Evolutionary conservation across 2,113 vertebrate genomes (phyloP), one percentile per base, ranked within the genome.

Genomic region (Cyrtonyx montezumae): DNA sequence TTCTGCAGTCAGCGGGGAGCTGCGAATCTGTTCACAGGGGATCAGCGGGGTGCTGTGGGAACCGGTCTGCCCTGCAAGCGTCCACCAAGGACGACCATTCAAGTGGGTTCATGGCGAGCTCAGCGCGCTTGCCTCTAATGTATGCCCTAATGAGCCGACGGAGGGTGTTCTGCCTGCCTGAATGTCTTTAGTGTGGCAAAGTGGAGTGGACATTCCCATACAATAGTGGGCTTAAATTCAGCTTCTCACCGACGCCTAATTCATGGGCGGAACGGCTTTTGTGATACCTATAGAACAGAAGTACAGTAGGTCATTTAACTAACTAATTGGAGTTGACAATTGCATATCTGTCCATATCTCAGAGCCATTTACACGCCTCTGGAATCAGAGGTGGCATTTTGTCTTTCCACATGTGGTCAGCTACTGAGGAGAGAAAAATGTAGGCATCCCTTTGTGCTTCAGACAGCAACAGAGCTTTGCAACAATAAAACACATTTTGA

Each of bases 21-120:
- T 90, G 87, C 63, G 95, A 96, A 77, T 85, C 95, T 89, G 96
- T 95, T 96, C 97, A 92, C 95, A 96, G 92, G 91, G 95, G 90
- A 97, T 86, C 97, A 97, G 97, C 97, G 53, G 97, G 96, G 91
- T 95, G 88, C 94, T 88, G 89, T 97, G 97, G 97, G 97, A 98
- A 98, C 96, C 13, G 19, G 94, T 76, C 96, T 56, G 85, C 94
- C 93, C 95, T 91, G 95, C 80, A 77, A 92, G 95, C 84, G 6
- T 89, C 91, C 91, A 82, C 83, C 93, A 96, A 93, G 94, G 81
- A 88, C 95, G 77, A 95, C 89, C 92, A 88, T 96, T 97, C 94
- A 97, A 87, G 94, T 69, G 90, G 91, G 91, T 95, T 96, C 96
- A 75, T 92, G 95, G 91, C 79, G 84, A 96, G 88, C 84, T 11